Evolutionary conservation across 2,113 vertebrate genomes (phyloP).

Genomic region (Recurvirostra avosetta): DNA sequence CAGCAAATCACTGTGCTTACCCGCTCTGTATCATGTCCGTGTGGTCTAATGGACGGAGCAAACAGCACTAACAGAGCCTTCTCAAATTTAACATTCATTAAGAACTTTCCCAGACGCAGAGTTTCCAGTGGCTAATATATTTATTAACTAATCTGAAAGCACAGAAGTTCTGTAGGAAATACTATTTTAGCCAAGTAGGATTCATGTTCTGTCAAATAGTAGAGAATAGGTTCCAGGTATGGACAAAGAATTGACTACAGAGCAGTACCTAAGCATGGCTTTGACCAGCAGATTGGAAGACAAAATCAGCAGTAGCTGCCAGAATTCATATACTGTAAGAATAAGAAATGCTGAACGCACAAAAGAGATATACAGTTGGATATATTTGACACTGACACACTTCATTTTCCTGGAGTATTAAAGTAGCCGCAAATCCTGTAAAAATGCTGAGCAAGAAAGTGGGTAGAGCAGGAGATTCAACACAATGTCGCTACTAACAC

Average conservation of each 20-base stretch:
- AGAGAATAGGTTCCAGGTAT: not conserved
- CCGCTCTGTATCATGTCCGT: not conserved
- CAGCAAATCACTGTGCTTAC: not conserved
- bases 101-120: not conserved
- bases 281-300: not conserved
- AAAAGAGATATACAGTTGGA: not conserved
- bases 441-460: not conserved
- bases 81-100: not conserved
- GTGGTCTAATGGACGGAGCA: not conserved
- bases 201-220: not conserved
- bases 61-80: not conserved
- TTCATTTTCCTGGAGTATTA: not conserved
- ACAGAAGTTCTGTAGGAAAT: not conserved
- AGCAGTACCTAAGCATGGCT: not conserved
- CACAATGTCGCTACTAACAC: rapidly evolving
- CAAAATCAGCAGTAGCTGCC: not conserved
- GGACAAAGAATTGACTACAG: not conserved
- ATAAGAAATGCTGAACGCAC: not conserved
- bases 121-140: not conserved
- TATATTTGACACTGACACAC: not conserved
- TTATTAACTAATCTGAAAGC: conserved; percentile 19
- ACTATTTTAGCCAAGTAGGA: not conserved
- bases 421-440: not conserved
- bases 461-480: not conserved
- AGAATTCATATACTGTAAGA: not conserved